Evolutionary conservation across 1,140 invertebrate species (phyloP).

Genomic region (Drosophila varians): DNA sequence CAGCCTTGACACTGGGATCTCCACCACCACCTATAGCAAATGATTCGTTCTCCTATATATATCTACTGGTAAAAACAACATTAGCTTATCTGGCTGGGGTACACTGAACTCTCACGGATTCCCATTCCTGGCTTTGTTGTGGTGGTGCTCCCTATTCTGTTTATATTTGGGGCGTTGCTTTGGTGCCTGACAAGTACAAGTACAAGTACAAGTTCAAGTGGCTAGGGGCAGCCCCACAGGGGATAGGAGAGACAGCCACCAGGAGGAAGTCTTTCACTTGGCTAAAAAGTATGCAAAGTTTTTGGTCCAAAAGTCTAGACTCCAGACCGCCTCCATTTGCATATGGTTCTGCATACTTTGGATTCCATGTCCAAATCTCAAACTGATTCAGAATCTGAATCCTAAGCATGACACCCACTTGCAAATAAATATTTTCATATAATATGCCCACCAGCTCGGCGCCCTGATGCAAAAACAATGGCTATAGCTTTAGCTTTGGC

Average conservation of each 20-base stretch:
- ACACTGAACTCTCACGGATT: slow-evolving; percentile 60
- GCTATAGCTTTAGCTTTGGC: too few species aligned
- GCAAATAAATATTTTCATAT: too few species aligned
- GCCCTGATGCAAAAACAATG: slow-evolving; percentile 40
- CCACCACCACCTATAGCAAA: slow-evolving; percentile 10
- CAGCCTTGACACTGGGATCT: slow-evolving; percentile 41
- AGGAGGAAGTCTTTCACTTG: slow-evolving; percentile 7
- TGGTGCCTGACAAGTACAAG: too few species aligned
- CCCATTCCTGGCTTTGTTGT: slow-evolving; percentile 2
- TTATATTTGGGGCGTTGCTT: slow-evolving; percentile 66
- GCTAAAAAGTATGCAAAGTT: slow-evolving; percentile 58
- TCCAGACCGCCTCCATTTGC: too few species aligned
- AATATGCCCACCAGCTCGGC: slow-evolving; percentile 19
- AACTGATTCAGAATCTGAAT: slow-evolving; percentile 1
- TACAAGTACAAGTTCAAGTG: slow-evolving; percentile 51
- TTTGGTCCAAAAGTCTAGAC: too few species aligned
- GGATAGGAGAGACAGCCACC: neutral
- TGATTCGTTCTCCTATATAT: slow-evolving; percentile 37
- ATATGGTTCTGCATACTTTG: slow-evolving; percentile 31
- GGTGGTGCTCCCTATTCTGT: slow-evolving; percentile 16
- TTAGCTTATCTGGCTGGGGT: slow-evolving; percentile 70
- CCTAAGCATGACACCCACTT: slow-evolving; percentile 25
- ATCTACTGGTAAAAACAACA: slow-evolving; percentile 55
- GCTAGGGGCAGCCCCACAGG: neutral
- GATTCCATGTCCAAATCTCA: slow-evolving; percentile 19